A percentile compares a stretch with the other conserved stretches of the same genome.
phyloP scores from a whole-genome alignment of 1,140 invertebrate genomes.

The Camponotus floridanus region DNA sequence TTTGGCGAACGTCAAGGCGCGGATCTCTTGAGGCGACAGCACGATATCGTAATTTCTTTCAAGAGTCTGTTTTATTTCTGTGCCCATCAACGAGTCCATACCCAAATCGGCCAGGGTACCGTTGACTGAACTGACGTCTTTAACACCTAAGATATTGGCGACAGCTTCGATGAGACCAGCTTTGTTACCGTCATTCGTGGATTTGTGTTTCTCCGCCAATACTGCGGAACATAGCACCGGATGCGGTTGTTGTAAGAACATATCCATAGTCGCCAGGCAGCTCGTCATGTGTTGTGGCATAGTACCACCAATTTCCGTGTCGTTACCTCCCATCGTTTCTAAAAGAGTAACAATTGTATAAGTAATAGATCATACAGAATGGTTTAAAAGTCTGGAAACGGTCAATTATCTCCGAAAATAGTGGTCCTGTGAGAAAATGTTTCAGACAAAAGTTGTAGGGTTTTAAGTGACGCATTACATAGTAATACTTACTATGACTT shows the following conservation, averaged over 20 bases:
- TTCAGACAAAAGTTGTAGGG: no score
- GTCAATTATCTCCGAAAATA: no score
- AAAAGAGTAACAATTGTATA: conserved; percentile 19
- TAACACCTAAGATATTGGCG: conserved; percentile 95
- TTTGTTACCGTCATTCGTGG: conserved; percentile 84
- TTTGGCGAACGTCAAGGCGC: conserved; percentile 91
- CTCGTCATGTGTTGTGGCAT: conserved; percentile 96
- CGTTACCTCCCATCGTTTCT: conserved; percentile 94
- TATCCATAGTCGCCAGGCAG: conserved; percentile 94
- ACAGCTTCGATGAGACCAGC: conserved; percentile 90
- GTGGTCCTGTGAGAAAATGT: no score
- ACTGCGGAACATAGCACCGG: conserved; percentile 95
- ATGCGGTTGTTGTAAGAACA: conserved; percentile 95
- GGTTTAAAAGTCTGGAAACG: no score
- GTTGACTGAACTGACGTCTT: conserved; percentile 93
- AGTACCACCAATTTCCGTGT: conserved; percentile 97
- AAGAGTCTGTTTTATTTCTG: conserved; percentile 98
- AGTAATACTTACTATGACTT: no score
- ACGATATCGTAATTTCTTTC: conserved; percentile 97
- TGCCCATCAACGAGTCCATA: conserved; percentile 99
- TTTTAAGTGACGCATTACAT: no score
- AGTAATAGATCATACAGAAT: background rate
- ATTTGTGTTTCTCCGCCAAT: conserved; percentile 91
- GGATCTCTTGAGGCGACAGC: conserved; percentile 96
- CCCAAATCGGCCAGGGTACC: conserved; percentile 95